These are phyloP conservation scores for Herminia tarsipennalis DNA, from an alignment of 2,888 invertebrate genomes.

Conservation along the genomic window DNA sequence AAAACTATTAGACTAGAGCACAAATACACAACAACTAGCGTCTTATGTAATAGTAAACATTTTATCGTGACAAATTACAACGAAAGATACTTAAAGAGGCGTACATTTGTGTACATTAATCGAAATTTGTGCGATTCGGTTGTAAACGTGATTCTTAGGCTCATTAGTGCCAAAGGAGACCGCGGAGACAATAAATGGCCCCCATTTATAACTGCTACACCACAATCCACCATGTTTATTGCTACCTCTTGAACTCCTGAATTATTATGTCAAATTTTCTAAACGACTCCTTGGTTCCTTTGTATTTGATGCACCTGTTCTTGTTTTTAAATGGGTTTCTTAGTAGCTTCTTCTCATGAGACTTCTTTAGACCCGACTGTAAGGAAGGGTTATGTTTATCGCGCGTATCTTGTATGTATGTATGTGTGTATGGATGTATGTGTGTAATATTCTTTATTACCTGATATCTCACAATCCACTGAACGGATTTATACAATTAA, in stretches of 20 bases:
- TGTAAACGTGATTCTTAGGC: constrained; percentile 51
- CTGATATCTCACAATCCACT: too few species aligned
- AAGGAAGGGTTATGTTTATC: too few species aligned
- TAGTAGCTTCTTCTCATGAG: too few species aligned
- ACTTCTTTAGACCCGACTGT: too few species aligned
- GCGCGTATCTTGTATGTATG: too few species aligned
- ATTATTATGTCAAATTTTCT: constrained; percentile 48
- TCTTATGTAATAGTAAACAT: constrained; percentile 1
- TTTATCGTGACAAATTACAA: constrained; percentile 29
- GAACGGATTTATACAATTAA: too few species aligned
- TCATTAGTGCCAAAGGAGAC: constrained; percentile 59
- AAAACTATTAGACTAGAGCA: too few species aligned
- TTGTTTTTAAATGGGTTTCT: too few species aligned
- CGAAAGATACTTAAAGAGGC: constrained; percentile 17
- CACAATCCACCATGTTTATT: constrained; percentile 54
- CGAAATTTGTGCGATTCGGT: constrained; percentile 48
- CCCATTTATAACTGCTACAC: constrained; percentile 57
- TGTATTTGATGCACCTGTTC: background rate
- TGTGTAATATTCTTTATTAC: too few species aligned
- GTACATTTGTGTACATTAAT: constrained; percentile 37
- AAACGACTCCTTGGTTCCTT: constrained; percentile 30
- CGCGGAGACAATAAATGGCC: constrained; percentile 57
- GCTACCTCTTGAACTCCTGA: constrained; percentile 44
- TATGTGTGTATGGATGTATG: too few species aligned
- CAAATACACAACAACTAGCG: too few species aligned